phyloP scores from a whole-genome alignment of 2,888 invertebrate species.

The Tanaodytes sp. region DNA sequence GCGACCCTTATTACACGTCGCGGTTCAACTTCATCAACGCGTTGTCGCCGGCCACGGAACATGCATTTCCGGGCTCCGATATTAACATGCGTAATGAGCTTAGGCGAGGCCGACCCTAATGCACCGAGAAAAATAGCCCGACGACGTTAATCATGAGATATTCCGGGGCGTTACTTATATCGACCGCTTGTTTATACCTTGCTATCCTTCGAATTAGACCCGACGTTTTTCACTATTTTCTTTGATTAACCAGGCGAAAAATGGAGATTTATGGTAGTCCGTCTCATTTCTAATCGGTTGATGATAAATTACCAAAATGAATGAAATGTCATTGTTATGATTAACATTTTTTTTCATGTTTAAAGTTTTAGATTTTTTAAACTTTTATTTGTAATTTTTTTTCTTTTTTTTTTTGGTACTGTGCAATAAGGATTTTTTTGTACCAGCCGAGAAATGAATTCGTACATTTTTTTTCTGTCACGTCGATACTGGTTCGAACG shows the following conservation, averaged over 20 bases:
- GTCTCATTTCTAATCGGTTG: no score
- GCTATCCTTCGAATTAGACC: slow-evolving; percentile 25
- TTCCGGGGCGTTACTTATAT: slow-evolving; percentile 22
- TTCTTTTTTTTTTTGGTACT: no score
- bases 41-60: slow-evolving; percentile 61
- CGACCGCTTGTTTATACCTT: slow-evolving; percentile 14
- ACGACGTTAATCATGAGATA: slow-evolving; percentile 37
- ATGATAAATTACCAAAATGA: no score
- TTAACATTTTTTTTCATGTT: no score
- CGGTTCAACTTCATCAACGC: slow-evolving; percentile 71
- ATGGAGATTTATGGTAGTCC: no score
- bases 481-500: no score
- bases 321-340: no score
- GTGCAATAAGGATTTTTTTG: no score
- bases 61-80: slow-evolving; percentile 57
- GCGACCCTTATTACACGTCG: slow-evolving; percentile 72
- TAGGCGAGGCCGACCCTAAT: slow-evolving; percentile 23
- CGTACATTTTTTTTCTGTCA: no score
- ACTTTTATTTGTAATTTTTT: no score
- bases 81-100: slow-evolving; percentile 65
- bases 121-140: slow-evolving; percentile 32
- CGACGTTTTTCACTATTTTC: neutral
- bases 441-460: no score
- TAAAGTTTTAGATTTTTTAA: no score
- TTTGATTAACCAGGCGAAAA: slow-evolving; percentile 25